Evolutionary conservation across 2,113 vertebrate species (phyloP).

Genomic region (Monopterus albus): DNA sequence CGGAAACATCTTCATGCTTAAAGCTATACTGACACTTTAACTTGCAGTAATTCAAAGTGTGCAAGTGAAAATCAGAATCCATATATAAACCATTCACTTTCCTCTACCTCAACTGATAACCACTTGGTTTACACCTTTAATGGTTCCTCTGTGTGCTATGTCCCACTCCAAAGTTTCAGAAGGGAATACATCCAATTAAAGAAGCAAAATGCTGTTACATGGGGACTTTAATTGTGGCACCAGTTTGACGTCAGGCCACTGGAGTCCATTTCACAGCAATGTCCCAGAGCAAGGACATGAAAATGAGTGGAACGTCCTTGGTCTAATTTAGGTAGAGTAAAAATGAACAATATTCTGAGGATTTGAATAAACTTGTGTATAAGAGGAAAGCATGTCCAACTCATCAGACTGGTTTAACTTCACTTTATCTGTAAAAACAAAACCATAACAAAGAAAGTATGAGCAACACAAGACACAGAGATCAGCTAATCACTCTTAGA

Average conservation of each 20-base stretch:
- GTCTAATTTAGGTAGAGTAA: conserved; percentile 16
- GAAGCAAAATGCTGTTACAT: conserved; percentile 33
- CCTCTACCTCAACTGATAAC: background rate
- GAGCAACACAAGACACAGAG: background rate
- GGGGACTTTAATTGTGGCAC: conserved; percentile 37
- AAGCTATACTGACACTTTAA: no score
- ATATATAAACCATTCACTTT: background rate
- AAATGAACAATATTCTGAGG: background rate
- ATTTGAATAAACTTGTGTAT: background rate
- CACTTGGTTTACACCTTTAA: background rate
- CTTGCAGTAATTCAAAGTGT: background rate
- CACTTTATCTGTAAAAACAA: background rate
- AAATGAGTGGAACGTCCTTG: conserved; percentile 7
- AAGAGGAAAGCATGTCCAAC: background rate
- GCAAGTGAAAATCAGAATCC: background rate
- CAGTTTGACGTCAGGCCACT: conserved; percentile 18
- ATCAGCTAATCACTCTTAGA: background rate
- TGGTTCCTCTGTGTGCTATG: conserved; percentile 5
- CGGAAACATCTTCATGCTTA: no score
- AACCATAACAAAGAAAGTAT: background rate
- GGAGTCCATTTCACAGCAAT: conserved; percentile 24
- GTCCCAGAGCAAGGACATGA: conserved; percentile 2
- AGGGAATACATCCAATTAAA: conserved; percentile 55
- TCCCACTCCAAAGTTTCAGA: conserved; percentile 8
- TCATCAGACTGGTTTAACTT: background rate